A percentile compares a stretch with the other conserved stretches of the same genome.
Evolutionary conservation across 1,140 invertebrate species (phyloP).

Genomic region (Drosophila sp.): DNA sequence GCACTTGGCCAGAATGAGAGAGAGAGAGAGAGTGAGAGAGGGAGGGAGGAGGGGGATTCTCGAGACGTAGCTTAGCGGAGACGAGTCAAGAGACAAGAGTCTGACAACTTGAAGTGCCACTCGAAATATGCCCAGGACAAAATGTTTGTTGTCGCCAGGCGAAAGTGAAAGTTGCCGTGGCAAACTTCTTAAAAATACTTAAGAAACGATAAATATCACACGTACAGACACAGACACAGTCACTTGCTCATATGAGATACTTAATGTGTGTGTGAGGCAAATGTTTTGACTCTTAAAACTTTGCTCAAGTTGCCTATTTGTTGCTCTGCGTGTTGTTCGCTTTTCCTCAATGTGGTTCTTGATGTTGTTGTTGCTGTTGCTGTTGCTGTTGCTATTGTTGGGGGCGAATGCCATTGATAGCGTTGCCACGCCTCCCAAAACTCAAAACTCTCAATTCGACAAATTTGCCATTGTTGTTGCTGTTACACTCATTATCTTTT

Average conservation of each 20-base stretch:
- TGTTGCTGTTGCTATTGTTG: constrained; percentile 3
- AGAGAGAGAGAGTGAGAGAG: no score
- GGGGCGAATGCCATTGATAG: constrained; percentile 33
- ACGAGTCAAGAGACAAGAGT: constrained; percentile 53
- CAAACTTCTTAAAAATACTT: constrained; percentile 82
- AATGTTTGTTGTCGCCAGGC: constrained; percentile 68
- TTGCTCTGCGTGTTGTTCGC: constrained; percentile 50
- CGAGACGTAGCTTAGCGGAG: background rate
- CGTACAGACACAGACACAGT: constrained; percentile 1
- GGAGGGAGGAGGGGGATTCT: background rate
- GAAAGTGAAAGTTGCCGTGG: constrained; percentile 68
- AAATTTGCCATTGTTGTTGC: constrained; percentile 29
- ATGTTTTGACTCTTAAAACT: constrained; percentile 68
- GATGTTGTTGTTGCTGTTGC: constrained; percentile 21
- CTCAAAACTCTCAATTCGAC: constrained; percentile 9
- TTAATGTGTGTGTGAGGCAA: constrained; percentile 23
- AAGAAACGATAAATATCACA: constrained; percentile 77
- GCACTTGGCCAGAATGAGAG: background rate
- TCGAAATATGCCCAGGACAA: constrained; percentile 75
- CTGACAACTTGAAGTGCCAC: constrained; percentile 74
- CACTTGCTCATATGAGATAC: constrained; percentile 14
- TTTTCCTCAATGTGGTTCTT: no score
- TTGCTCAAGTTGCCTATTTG: constrained; percentile 76
- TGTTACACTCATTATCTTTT: constrained; percentile 73
- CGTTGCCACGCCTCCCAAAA: constrained; percentile 13